A percentile compares a stretch with the other conserved stretches of the same genome.
phyloP scores from a whole-genome alignment of 2,888 invertebrate species.

The Augiades crinisus region DNA sequence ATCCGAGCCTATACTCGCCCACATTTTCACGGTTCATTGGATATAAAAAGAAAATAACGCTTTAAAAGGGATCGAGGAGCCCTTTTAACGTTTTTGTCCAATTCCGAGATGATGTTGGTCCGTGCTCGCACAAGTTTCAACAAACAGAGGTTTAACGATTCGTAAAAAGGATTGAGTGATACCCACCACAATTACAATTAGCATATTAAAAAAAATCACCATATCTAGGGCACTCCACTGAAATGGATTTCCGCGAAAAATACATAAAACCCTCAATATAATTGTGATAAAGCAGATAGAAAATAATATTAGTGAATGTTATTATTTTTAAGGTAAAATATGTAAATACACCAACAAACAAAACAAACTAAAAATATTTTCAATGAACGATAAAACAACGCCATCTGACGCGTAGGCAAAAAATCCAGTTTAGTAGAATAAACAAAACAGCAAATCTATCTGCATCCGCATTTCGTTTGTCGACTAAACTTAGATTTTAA shows the following conservation, averaged over 20 bases:
- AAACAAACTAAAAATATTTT: too few species aligned
- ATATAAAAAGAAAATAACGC: conserved; percentile 64
- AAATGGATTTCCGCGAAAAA: too few species aligned
- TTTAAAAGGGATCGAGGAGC: conserved; percentile 60
- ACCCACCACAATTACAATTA: background rate
- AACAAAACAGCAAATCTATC: background rate
- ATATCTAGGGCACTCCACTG: too few species aligned
- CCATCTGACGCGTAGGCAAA: too few species aligned
- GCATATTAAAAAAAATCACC: background rate
- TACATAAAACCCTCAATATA: too few species aligned
- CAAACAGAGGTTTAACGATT: conserved; percentile 55
- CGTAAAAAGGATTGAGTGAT: conserved; percentile 38
- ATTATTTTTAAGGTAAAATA: too few species aligned
- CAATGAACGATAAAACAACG: too few species aligned
- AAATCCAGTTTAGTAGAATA: background rate
- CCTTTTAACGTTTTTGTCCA: conserved; percentile 58
- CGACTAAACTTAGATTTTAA: conserved; percentile 22
- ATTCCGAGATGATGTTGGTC: conserved; percentile 46
- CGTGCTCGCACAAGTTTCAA: conserved; percentile 52
- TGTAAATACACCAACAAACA: background rate
- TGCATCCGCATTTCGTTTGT: conserved; percentile 3
- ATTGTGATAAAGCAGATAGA: too few species aligned
- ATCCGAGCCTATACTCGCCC: conserved; percentile 51
- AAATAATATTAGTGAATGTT: too few species aligned
- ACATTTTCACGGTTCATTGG: conserved; percentile 66